Conservation (phyloP, 2,888 invertebrate genomes). For the Archips xylosteana region DNA sequence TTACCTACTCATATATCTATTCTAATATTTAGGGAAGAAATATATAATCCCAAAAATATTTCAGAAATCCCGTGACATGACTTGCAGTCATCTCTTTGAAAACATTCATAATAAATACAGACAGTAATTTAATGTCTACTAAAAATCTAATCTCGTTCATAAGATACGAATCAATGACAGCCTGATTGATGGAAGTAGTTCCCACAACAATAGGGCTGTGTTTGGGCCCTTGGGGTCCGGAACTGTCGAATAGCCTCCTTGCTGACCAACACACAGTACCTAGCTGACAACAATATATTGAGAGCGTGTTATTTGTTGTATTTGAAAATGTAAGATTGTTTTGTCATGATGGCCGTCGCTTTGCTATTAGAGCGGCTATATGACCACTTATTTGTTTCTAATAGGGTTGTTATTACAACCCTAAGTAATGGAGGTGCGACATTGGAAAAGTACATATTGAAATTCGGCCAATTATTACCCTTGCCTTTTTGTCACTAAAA, state of each 20-base stretch:
- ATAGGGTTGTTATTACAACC: too few relatives aligned
- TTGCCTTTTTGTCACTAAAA: too few relatives aligned
- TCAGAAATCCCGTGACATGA: too few relatives aligned
- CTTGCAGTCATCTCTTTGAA: too few relatives aligned
- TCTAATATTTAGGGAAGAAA: too few relatives aligned
- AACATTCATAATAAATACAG: background rate
- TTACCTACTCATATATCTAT: too few relatives aligned
- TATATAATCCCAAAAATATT: too few relatives aligned
- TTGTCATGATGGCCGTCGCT: background rate
- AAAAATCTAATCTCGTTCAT: slow-evolving; percentile 2
- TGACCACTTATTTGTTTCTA: too few relatives aligned
- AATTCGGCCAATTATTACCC: too few relatives aligned
- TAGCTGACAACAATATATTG: background rate
- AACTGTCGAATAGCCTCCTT: background rate
- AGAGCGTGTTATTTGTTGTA: background rate
- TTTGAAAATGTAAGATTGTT: background rate
- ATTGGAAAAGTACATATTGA: too few relatives aligned
- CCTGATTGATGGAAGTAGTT: background rate
- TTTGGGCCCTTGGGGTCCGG: background rate
- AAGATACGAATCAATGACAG: slow-evolving; percentile 8
- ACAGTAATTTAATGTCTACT: background rate
- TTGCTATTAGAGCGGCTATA: background rate
- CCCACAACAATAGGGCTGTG: background rate
- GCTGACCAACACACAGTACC: background rate
- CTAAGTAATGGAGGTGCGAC: too few relatives aligned